Evolutionary conservation across 2,113 vertebrate species (phyloP).

Genomic region (Egretta garzetta): DNA sequence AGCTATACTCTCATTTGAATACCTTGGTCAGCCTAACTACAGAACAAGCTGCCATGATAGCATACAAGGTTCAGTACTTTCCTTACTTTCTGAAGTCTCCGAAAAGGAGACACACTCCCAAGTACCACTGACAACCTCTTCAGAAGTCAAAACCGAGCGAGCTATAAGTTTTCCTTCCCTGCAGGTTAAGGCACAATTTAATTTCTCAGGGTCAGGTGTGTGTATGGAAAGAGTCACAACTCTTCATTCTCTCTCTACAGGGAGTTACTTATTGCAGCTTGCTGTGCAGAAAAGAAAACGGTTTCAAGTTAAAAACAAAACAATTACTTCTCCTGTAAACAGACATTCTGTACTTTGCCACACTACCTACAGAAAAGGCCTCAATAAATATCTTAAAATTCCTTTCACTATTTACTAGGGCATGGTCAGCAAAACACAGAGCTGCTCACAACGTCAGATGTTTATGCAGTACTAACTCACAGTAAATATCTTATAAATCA

Average conservation of each 20-base stretch:
- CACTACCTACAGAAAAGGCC: not conserved
- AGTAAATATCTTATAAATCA: constrained; percentile 60
- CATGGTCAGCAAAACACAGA: not conserved
- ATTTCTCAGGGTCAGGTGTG: not conserved
- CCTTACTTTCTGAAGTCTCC: not conserved
- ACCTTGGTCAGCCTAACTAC: not conserved
- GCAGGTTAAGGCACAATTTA: not conserved
- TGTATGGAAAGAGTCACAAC: not conserved
- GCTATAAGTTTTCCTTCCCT: not conserved
- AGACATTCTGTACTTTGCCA: not conserved
- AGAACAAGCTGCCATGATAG: not conserved
- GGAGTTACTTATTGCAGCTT: not conserved
- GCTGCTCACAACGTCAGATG: not conserved
- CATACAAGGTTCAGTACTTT: not conserved
- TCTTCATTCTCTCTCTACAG: not conserved
- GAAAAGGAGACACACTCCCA: not conserved
- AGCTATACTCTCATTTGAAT: not conserved
- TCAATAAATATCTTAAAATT: not conserved
- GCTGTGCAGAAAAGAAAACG: not conserved
- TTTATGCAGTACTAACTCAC: constrained; percentile 42
- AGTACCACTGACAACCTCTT: not conserved
- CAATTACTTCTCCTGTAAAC: constrained; percentile 5
- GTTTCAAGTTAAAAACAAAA: not conserved
- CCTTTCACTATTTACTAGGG: not conserved
- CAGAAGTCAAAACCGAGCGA: not conserved